Evolutionary conservation across 2,888 invertebrate genomes (phyloP), one percentile per base, ranked within the genome.

Genomic region (Synanthedon formicaeformis): DNA sequence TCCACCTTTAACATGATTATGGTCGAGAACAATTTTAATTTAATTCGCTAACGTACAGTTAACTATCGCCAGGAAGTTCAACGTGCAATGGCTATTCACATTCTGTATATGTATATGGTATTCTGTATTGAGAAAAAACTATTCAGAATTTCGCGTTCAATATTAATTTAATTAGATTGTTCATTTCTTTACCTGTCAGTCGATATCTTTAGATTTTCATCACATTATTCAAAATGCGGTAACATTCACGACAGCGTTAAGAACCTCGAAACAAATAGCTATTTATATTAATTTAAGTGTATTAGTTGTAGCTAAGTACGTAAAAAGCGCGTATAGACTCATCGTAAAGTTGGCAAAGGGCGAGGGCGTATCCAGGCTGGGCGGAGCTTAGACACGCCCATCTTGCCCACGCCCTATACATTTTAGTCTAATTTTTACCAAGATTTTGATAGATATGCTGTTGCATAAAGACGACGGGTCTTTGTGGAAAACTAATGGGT

Each of bases 331-430:
- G 72, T 71, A 69, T 69, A 74, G 74, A 75, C 75, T 78, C 77
- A 77, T 69, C 74, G 66, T 66, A 73, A 79, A 83, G 76, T 77
- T 81, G 73, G 78, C 69, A 73, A 84, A 85, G 84, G 86, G 84
- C 84, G 81, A 79, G 75, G 87, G 86, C 82, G 84, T 76, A 75
- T 64, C 73, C 66, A 61, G 60, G 71, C 66, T 83, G 84, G 86
- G 86, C 85, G 87, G 85, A 73, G 85, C 79, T 55, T 65, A 56
- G 77, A 72, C 84, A 82, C 86, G 85, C 86, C 86, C 75, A 76
- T 75, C 58, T 65, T 65, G 70, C 73, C 73, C 75, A 81, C 82
- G 84, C 86, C 86, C 81, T 79, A 67, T 76, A 71, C 69, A 75
- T 78, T 73, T 75, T 74, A 70, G 73, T 70, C 73, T 72, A 67